These are phyloP conservation scores for Xiphophorus hellerii DNA, from an alignment of 2,113 vertebrate genomes.

Conservation along the genomic window DNA sequence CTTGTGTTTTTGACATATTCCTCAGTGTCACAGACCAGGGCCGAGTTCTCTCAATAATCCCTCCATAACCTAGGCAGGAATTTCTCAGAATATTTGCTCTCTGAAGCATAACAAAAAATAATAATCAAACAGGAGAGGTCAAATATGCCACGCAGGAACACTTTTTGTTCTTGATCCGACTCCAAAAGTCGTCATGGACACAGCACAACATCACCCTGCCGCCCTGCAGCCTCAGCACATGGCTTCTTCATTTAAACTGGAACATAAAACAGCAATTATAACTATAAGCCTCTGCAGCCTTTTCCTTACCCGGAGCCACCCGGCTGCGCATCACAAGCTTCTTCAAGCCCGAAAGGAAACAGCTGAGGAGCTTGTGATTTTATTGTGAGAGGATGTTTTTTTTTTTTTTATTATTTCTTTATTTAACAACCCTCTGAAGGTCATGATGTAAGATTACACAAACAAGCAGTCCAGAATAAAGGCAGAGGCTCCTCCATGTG, in stretches of 20 bases:
- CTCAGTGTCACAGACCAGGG: not conserved
- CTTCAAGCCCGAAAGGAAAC: not conserved
- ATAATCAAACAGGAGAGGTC: not conserved
- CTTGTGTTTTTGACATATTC: no score
- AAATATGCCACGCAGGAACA: not conserved
- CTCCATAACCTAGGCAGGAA: not conserved
- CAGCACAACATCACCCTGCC: not conserved
- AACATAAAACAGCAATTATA: not conserved
- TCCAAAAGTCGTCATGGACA: not conserved
- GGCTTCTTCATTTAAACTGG: not conserved
- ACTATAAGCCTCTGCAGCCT: not conserved
- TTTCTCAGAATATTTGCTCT: no score
- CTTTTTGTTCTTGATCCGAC: not conserved
- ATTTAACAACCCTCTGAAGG: conserved; percentile 1
- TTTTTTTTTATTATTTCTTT: no score
- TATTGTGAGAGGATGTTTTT: not conserved
- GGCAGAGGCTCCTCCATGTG: no score
- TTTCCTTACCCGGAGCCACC: conserved; percentile 18
- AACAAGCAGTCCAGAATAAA: not conserved
- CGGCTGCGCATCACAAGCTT: conserved; percentile 29
- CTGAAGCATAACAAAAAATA: not conserved
- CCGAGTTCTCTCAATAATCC: not conserved
- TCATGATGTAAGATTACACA: not conserved
- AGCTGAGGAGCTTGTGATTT: conserved; percentile 41
- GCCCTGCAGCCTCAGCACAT: conserved; percentile 13